These are phyloP conservation scores for Trinorchestia longiramus DNA, from an alignment of 1,140 invertebrate genomes.

Conservation along the genomic window DNA sequence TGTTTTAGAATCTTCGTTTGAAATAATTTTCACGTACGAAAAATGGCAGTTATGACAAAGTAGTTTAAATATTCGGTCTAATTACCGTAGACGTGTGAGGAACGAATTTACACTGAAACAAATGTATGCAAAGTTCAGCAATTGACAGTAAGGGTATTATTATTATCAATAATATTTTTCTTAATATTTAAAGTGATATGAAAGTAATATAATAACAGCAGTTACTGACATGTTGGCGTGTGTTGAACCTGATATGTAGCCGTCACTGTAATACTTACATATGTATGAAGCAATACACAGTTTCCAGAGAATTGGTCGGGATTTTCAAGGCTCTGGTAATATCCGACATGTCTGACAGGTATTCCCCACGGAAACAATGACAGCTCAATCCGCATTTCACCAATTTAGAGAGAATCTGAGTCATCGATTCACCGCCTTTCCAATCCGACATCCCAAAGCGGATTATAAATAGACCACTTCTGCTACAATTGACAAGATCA, in stretches of 20 bases:
- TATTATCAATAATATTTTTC: no score
- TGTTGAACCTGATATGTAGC: neutral
- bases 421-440: neutral
- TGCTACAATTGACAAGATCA: conserved; percentile 10
- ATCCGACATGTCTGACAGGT: neutral
- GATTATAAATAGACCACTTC: conserved; percentile 2
- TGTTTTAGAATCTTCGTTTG: no score
- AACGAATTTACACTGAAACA: no score
- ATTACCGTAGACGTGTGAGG: no score
- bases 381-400: neutral
- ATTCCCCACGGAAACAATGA: neutral
- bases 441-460: conserved; percentile 18
- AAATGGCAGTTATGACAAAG: no score
- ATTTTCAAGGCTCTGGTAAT: neutral
- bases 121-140: no score
- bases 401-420: neutral
- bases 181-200: no score
- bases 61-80: no score
- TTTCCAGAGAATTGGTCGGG: neutral
- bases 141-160: no score
- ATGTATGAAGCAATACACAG: neutral
- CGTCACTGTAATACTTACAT: neutral
- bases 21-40: no score
- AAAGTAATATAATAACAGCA: no score
- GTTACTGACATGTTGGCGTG: no score